Percentiles rank a stretch among this genome's conserved stretches.
Conservation (phyloP, 2,888 invertebrate genomes). For the Limnephilus auricula region DNA sequence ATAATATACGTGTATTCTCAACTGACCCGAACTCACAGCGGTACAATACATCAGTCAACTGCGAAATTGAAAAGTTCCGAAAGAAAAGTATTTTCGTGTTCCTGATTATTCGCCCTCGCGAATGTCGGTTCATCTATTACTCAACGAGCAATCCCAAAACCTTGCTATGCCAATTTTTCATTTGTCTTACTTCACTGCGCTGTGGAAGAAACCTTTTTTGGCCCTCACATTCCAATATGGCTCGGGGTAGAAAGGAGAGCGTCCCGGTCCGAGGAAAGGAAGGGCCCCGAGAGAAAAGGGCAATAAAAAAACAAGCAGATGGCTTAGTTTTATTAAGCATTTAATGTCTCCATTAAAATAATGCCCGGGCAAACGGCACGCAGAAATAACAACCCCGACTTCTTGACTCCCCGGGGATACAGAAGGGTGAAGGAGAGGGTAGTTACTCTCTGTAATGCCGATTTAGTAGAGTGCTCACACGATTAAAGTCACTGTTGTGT, state of each 20-base stretch:
- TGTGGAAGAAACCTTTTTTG: background rate
- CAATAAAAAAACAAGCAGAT: conserved; percentile 59
- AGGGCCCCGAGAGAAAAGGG: conserved; percentile 44
- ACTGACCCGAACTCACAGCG: background rate
- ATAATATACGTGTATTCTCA: background rate
- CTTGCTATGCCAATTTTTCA: background rate
- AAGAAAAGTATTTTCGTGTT: background rate
- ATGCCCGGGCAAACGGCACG: conserved; percentile 60
- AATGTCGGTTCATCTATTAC: conserved; percentile 2
- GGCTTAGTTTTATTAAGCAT: conserved; percentile 65
- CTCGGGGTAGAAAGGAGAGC: conserved; percentile 39
- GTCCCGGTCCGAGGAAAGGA: background rate
- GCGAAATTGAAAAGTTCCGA: background rate
- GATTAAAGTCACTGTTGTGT: conserved; percentile 45
- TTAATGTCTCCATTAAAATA: conserved; percentile 66
- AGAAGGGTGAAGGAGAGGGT: background rate
- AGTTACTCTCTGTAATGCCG: conserved; percentile 43
- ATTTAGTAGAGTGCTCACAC: conserved; percentile 42
- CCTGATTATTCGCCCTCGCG: background rate
- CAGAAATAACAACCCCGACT: conserved; percentile 33
- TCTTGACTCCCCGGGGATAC: background rate
- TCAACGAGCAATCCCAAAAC: conserved; percentile 9
- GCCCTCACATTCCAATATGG: conserved; percentile 16
- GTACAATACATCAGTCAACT: background rate
- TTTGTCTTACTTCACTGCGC: conserved; percentile 10